Evolutionary conservation across 1,140 invertebrate species (phyloP), one percentile per base, ranked within the genome.

Genomic region (Ruditapes philippinarum): DNA sequence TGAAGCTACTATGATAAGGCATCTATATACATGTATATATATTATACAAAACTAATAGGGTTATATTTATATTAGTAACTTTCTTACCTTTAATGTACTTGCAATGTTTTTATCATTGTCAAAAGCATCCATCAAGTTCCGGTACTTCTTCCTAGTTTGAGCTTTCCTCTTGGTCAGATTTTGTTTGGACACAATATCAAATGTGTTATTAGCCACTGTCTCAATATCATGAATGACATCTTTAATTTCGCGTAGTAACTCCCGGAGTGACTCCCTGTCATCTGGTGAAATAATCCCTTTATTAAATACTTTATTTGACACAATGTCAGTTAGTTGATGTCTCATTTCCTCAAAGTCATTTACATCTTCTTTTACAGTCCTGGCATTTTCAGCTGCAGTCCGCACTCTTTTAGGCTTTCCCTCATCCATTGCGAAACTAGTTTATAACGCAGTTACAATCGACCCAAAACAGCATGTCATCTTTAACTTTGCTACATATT

Each of bases 41-140:
- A n/a, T n/a, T n/a, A n/a, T n/a, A n/a, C n/a, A n/a, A n/a, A n/a
- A n/a, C n/a, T n/a, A n/a, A n/a, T n/a, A n/a, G n/a, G n/a, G n/a
- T n/a, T n/a, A n/a, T n/a, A n/a, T n/a, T n/a, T n/a, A n/a, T n/a
- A n/a, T n/a, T n/a, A n/a, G n/a, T n/a, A n/a, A n/a, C n/a, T 19
- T 19, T 38, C 65, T 40, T 70, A 70, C 65, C 65, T 70, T 70
- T 5, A 70, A 12, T 17, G 4, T 22, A 38, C 33, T 25, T 4
- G 33, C 65, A 70, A 70, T 70, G 65, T 33, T 70, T 70, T 36
- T 70, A 38, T 70, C 38, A 33, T 70, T 70, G 19, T 70, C 65
- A 70, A 70, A 70, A 36, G 65, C 65, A 19, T 70, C 4, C 22
- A 70, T 38, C 22, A 70, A 11, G 7, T 36, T 38, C 3, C 33